These are phyloP conservation scores for Bursaphelenchus mucronatus DNA, from an alignment of 1,140 invertebrate species.

Conservation along the genomic window DNA sequence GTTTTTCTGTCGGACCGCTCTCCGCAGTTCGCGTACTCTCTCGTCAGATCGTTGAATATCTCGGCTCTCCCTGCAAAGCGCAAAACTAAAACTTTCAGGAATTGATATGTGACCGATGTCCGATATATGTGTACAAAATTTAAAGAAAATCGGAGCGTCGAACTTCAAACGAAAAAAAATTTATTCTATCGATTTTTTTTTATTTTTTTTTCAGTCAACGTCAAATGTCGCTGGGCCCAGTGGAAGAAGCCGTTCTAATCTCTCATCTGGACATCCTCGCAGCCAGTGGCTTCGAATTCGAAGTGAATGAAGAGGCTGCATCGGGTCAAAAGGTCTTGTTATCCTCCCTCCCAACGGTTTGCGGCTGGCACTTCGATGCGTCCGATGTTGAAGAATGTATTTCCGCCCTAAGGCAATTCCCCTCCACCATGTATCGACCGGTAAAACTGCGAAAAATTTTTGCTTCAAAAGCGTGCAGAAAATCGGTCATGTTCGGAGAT, in stretches of 20 bases:
- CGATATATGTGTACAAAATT: no score
- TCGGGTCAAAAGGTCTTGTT: slow-evolving; percentile 74
- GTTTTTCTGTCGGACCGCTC: no score
- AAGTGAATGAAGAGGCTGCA: slow-evolving; percentile 63
- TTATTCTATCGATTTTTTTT: no score
- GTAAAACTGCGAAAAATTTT: slow-evolving; percentile 70
- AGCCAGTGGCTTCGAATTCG: slow-evolving; percentile 86
- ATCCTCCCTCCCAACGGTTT: slow-evolving; percentile 77
- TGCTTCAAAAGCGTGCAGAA: slow-evolving; percentile 86
- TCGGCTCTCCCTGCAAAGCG: no score
- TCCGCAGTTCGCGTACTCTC: no score
- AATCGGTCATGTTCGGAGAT: slow-evolving; percentile 88
- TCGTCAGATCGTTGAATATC: no score
- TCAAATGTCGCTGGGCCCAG: slow-evolving; percentile 23
- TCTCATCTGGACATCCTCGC: slow-evolving; percentile 80
- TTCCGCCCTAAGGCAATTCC: slow-evolving; percentile 31
- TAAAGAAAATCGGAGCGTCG: no score
- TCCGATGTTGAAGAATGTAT: slow-evolving; percentile 72
- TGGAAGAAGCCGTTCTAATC: slow-evolving; percentile 67
- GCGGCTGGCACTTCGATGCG: slow-evolving; percentile 79
- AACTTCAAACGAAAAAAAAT: no score
- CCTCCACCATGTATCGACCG: slow-evolving; percentile 40
- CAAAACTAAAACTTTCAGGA: no score
- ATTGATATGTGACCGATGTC: no score
- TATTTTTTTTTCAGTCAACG: slow-evolving; percentile 21